These are phyloP conservation scores for Scolopax mira DNA, from an alignment of 2,113 vertebrate genomes.

Conservation along the genomic window DNA sequence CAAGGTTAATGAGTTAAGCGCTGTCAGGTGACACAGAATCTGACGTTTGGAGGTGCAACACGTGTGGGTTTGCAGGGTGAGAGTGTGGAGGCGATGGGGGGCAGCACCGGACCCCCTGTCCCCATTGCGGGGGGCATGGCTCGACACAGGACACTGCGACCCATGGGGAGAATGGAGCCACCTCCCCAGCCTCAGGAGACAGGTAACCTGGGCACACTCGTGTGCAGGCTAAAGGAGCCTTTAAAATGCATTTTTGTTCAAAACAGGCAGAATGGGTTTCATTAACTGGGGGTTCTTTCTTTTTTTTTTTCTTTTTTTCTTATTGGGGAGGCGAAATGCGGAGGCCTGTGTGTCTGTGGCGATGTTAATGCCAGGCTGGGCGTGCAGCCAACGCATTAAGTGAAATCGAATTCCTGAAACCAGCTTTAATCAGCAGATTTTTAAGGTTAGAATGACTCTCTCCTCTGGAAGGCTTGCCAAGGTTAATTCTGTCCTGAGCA, in stretches of 20 bases:
- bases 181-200: background rate
- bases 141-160: fast-evolving
- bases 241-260: conserved; percentile 5
- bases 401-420: conserved; percentile 98
- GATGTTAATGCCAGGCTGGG: conserved; percentile 91
- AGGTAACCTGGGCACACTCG: background rate
- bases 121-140: fast-evolving
- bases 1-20: conserved; percentile 52
- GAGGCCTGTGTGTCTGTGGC: conserved; percentile 82
- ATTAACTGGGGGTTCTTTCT: background rate
- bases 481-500: conserved; percentile 93
- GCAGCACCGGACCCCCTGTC: background rate
- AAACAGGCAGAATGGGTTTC: conserved; percentile 28
- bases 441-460: conserved; percentile 99
- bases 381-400: conserved; percentile 94
- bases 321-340: conserved; percentile 12
- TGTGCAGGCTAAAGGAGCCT: background rate
- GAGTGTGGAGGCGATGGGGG: background rate
- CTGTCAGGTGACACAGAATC: background rate
- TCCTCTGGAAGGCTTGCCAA: conserved; percentile 93
- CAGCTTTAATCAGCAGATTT: conserved; percentile 99
- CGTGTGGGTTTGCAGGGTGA: background rate
- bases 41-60: background rate
- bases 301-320: background rate
- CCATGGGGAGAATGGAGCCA: background rate